A percentile compares a stretch with the other conserved stretches of the same genome.
phyloP scores from a whole-genome alignment of 2,888 invertebrate genomes.

The Hemicrepidius hirtus region DNA sequence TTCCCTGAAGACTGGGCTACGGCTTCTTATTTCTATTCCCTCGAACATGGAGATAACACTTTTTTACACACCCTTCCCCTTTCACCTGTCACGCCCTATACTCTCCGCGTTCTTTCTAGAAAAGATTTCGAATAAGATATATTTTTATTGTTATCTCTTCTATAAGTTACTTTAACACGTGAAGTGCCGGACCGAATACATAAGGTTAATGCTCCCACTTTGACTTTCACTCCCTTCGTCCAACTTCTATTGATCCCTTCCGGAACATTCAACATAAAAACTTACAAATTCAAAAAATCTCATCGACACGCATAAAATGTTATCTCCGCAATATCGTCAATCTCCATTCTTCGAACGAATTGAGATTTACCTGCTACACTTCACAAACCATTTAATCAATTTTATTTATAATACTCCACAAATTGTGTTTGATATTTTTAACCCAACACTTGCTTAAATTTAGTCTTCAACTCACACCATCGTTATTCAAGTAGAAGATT shows the following conservation, averaged over 20 bases:
- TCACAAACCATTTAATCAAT: too few relatives aligned
- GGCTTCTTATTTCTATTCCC: conserved; percentile 61
- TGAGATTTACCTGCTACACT: too few relatives aligned
- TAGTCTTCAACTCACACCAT: too few relatives aligned
- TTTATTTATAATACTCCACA: not conserved
- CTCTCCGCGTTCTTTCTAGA: conserved; percentile 22
- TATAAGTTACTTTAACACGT: conserved; percentile 41
- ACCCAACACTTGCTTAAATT: too few relatives aligned
- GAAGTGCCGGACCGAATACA: conserved; percentile 34
- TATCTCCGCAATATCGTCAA: too few relatives aligned
- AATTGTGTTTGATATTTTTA: too few relatives aligned
- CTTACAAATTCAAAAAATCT: conserved; percentile 8
- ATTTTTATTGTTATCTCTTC: conserved; percentile 44
- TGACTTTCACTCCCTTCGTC: conserved; percentile 28
- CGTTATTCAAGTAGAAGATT: too few relatives aligned
- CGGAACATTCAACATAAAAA: conserved; percentile 13
- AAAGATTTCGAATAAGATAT: conserved; percentile 42
- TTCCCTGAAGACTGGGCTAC: conserved; percentile 62
- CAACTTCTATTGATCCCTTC: conserved; percentile 21
- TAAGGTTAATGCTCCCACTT: conserved; percentile 36
- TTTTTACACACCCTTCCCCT: conserved; percentile 53
- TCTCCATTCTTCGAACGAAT: too few relatives aligned
- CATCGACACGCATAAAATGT: not conserved
- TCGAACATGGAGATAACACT: conserved; percentile 60
- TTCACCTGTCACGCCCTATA: conserved; percentile 52